Conservation (phyloP, 2,888 invertebrate genomes). For the Tipula helvola region DNA sequence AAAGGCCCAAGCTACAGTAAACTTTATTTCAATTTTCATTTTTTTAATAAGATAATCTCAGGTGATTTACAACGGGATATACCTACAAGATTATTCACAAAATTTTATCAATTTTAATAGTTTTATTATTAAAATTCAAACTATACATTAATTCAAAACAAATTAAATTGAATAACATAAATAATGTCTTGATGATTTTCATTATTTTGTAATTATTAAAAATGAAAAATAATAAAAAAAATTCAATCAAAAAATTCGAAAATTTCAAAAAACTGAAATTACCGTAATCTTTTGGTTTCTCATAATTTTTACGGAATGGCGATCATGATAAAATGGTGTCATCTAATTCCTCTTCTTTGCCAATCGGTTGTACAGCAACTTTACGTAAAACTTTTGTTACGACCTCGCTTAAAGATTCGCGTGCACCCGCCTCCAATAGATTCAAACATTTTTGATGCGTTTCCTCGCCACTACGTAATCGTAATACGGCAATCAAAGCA, state of each 20-base stretch:
- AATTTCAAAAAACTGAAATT: not conserved
- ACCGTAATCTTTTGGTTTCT: not conserved
- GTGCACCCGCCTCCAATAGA: constrained; percentile 73
- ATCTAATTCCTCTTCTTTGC: constrained; percentile 85
- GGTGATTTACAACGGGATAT: too few species aligned
- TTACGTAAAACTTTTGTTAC: constrained; percentile 79
- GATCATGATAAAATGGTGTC: constrained; percentile 77
- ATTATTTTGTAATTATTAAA: constrained; percentile 4
- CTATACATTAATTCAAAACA: not conserved
- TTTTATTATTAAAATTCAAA: constrained; percentile 8
- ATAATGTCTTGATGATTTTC: not conserved
- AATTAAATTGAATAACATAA: not conserved
- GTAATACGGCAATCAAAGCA: constrained; percentile 75
- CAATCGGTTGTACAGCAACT: constrained; percentile 59
- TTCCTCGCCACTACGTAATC: constrained; percentile 59
- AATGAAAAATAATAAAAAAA: not conserved
- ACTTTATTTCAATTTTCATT: too few species aligned
- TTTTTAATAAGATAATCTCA: too few species aligned
- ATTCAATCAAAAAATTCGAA: not conserved
- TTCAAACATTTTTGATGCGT: constrained; percentile 64
- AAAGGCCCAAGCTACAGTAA: too few species aligned
- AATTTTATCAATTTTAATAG: not conserved
- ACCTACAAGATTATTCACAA: not conserved
- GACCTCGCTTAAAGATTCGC: constrained; percentile 79
- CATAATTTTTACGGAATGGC: constrained; percentile 12